Base-by-base conservation (phyloP, 2,113 vertebrate genomes). In the Arothron firmamentum region DNA sequence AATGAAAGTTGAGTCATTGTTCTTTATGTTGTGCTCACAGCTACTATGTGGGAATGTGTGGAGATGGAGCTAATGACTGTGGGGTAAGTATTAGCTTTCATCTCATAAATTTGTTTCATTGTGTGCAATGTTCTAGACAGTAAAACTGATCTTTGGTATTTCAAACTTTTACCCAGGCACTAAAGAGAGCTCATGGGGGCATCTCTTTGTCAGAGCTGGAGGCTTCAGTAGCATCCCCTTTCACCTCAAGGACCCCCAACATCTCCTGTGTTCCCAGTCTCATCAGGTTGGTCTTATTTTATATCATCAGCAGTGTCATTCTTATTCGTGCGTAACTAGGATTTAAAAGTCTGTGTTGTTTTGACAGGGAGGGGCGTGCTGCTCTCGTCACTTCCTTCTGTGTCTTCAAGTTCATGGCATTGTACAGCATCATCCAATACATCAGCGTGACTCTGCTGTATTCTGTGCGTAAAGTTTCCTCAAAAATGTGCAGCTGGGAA, bases 361-460 rank as follows among this genome's bases (percentile, higher is more conserved):
- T 87, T 83, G 50, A 58, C 90, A 99, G 97, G 91, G 97, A 99
- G 89, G 97, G 97, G 8, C 93, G 97, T 64, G 96, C 97, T 64
- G 97, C 97, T 87, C 91, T 99, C 79, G 92, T 98, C 78, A 98
- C 97, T 28, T 98, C 97, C 67, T 98, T 99, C 89, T 98, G 97
- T 80, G 97, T 99, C 17, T 99, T 99, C 85, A 99, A 99, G 83
- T 99, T 97, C 84, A 99, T 99, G 97, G 97, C 96, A 48, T 85
- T 99, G 18, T 99, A 99, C 90, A 98, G 96, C 89, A 95, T 99
- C 75, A 99, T 99, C 87, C 97, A 99, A 83, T 99, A 98, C 81
- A 92, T 96, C 88, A 96, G 93, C 59, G 97, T 99, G 80, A 96
- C 93, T 65, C 92, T 98, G 6, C 92, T 99, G 0, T 99, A 98